Evolutionary conservation across 1,140 invertebrate species (phyloP).

Genomic region (Plectus sambesii): DNA sequence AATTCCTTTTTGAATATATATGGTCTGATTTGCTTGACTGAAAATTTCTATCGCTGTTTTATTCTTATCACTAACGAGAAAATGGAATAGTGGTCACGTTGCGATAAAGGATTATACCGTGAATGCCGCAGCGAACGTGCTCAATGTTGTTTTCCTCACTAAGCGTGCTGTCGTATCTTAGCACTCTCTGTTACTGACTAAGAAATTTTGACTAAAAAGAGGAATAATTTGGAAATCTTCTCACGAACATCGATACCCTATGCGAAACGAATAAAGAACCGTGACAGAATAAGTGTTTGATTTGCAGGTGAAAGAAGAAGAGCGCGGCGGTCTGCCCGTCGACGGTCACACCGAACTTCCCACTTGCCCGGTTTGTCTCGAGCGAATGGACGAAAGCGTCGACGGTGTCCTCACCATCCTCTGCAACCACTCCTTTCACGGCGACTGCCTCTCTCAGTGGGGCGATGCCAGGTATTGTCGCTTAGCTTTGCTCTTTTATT

Average conservation of each 20-base stretch:
- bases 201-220: too few relatives aligned
- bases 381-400: constrained; percentile 82
- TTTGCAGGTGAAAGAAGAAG: constrained; percentile 47
- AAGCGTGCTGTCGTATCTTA: too few relatives aligned
- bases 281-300: constrained; percentile 7
- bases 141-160: too few relatives aligned
- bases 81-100: constrained; percentile 11
- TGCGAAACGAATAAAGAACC: too few relatives aligned
- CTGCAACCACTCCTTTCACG: constrained; percentile 96
- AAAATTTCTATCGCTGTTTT: background rate
- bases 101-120: too few relatives aligned
- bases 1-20: constrained; percentile 1
- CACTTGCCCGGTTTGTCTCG: constrained; percentile 91
- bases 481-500: constrained; percentile 1
- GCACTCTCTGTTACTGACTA: too few relatives aligned
- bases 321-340: constrained; percentile 53
- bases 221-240: too few relatives aligned
- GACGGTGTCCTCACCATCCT: constrained; percentile 92
- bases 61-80: background rate
- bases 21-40: constrained; percentile 11
- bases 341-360: constrained; percentile 81
- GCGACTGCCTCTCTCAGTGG: constrained; percentile 85
- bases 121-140: too few relatives aligned
- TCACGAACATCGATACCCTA: too few relatives aligned
- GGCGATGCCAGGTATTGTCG: constrained; percentile 62